Evolutionary conservation across 2,797 vertebrate genomes (phyloP).

Genomic region (Limnodromus scolopaceus): DNA sequence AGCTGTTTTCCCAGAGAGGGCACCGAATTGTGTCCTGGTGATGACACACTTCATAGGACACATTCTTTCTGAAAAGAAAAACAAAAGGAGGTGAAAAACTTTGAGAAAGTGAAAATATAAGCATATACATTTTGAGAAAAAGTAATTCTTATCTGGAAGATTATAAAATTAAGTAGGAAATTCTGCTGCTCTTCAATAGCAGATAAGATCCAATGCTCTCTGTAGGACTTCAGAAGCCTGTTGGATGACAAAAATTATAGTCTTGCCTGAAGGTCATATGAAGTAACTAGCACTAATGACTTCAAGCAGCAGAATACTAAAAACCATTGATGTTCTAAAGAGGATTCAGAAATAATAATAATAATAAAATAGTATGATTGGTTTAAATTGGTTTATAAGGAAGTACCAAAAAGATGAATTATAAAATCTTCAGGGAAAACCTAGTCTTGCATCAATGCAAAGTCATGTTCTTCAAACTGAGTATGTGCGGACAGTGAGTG

Average conservation of each 20-base stretch:
- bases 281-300: not conserved
- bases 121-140: not conserved
- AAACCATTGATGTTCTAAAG: not conserved
- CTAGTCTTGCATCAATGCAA: not conserved
- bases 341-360: not conserved
- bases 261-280: not conserved
- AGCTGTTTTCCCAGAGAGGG: not conserved
- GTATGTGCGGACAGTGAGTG: not conserved
- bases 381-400: not conserved
- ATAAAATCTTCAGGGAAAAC: not conserved
- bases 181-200: not conserved
- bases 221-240: not conserved
- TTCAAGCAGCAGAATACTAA: not conserved
- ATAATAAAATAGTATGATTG: not conserved
- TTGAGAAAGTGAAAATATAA: not conserved
- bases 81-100: not conserved
- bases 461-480: not conserved
- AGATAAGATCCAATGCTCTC: not conserved
- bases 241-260: not conserved
- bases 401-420: not conserved
- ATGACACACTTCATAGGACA: not conserved
- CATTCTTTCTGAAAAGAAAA: not conserved
- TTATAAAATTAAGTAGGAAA: not conserved
- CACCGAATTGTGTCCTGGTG: not conserved
- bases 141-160: not conserved